Evolutionary conservation across 2,888 invertebrate species (phyloP).

Genomic region (Pemphredon lugubris): DNA sequence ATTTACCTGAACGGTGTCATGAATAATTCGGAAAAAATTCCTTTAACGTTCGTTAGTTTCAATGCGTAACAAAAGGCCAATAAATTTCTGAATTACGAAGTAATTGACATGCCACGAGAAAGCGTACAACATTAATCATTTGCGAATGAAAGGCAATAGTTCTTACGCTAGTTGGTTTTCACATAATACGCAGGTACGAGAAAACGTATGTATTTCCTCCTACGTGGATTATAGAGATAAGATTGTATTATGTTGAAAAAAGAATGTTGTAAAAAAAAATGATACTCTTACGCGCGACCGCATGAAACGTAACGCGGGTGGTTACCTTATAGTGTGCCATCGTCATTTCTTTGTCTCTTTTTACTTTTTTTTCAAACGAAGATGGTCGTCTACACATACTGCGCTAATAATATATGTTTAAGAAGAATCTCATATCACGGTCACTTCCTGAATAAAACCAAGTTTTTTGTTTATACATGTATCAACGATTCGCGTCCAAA

Average conservation of each 20-base stretch:
- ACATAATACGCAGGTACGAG: background rate
- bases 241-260: conserved; percentile 16
- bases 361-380: background rate
- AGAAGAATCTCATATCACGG: too few species aligned
- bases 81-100: too few species aligned
- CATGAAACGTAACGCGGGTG: background rate
- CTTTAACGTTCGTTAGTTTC: too few species aligned
- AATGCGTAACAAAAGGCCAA: too few species aligned
- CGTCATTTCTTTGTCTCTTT: background rate
- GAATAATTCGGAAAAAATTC: too few species aligned
- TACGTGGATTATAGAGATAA: conserved; percentile 8
- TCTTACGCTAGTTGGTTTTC: conserved; percentile 14
- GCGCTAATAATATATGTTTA: too few species aligned
- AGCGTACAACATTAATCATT: conserved; percentile 26
- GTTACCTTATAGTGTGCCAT: background rate
- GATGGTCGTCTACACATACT: too few species aligned
- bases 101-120: conserved; percentile 14
- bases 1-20: too few species aligned
- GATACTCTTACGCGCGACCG: background rate
- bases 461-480: too few species aligned
- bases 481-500: too few species aligned
- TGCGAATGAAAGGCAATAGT: conserved; percentile 26
- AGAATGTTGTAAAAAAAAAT: conserved; percentile 4
- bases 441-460: too few species aligned
- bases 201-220: conserved; percentile 1